Evolutionary conservation across 1,140 invertebrate genomes (phyloP).

Genomic region (Drosophila miranda): DNA sequence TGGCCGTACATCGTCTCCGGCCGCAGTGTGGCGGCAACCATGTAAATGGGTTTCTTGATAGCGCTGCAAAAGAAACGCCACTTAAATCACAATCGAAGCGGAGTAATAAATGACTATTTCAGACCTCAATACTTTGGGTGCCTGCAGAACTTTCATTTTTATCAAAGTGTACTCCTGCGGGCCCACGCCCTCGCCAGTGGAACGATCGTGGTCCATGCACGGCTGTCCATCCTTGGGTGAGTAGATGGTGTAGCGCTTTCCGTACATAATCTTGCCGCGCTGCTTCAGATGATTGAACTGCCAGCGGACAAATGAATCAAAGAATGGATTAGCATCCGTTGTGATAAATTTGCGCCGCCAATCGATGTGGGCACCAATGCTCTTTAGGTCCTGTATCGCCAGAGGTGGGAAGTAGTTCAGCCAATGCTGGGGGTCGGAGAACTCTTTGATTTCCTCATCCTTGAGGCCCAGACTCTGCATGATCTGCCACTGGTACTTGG

Average conservation of each 20-base stretch:
- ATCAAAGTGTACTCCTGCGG: slow-evolving; percentile 99
- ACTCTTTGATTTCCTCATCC: slow-evolving; percentile 96
- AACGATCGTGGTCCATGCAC: slow-evolving; percentile 99
- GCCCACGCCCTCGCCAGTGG: slow-evolving; percentile 97
- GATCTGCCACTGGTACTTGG: slow-evolving; percentile 99
- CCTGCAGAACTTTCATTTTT: slow-evolving; percentile 93
- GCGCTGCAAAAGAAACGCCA: slow-evolving; percentile 10
- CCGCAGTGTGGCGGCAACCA: slow-evolving; percentile 98
- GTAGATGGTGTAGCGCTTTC: slow-evolving; percentile 98
- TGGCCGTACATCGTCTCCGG: slow-evolving; percentile 99
- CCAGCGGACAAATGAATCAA: slow-evolving; percentile 99
- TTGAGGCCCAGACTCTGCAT: slow-evolving; percentile 96
- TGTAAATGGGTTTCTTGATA: slow-evolving; percentile 60
- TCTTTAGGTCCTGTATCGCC: slow-evolving; percentile 92
- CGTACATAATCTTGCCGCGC: slow-evolving; percentile 96
- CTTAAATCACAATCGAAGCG: no score
- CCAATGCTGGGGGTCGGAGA: slow-evolving; percentile 97
- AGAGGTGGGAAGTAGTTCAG: slow-evolving; percentile 97
- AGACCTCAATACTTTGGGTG: slow-evolving; percentile 89
- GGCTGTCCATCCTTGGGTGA: slow-evolving; percentile 98
- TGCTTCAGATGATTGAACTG: slow-evolving; percentile 96
- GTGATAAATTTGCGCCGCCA: slow-evolving; percentile 99
- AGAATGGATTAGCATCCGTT: slow-evolving; percentile 98
- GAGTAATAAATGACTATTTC: background rate
- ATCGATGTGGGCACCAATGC: slow-evolving; percentile 96